Percentiles rank a stretch among this genome's conserved stretches.
Evolutionary conservation across 2,797 vertebrate genomes (phyloP).

Genomic region (Epinephelus coioides): DNA sequence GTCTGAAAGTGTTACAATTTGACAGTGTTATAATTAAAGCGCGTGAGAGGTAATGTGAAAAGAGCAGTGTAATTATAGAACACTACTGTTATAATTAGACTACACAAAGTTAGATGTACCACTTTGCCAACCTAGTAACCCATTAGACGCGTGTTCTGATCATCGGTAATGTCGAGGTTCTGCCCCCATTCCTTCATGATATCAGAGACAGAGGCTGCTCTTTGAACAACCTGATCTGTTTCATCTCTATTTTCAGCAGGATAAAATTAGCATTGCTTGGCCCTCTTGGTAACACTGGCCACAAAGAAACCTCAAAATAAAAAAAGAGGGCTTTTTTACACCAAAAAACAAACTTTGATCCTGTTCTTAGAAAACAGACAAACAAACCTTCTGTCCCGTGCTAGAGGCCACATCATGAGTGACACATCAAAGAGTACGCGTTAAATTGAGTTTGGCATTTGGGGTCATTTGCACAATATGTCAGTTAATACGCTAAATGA

Average conservation of each 20-base stretch:
- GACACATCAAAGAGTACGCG: constrained; percentile 7
- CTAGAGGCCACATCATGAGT: background rate
- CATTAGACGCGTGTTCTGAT: constrained; percentile 28
- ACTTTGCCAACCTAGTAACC: constrained; percentile 23
- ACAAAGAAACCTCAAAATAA: constrained; percentile 46
- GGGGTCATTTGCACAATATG: background rate
- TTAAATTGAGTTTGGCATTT: background rate
- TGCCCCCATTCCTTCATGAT: constrained; percentile 13
- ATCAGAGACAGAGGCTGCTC: constrained; percentile 27
- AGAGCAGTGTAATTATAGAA: constrained; percentile 12
- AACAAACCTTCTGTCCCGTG: background rate
- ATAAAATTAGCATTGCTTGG: constrained; percentile 57
- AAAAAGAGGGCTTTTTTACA: constrained; percentile 6
- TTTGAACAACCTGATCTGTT: background rate
- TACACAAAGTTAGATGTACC: constrained; percentile 17
- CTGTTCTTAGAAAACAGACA: constrained; percentile 24
- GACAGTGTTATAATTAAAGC: background rate
- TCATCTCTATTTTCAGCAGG: constrained; percentile 51
- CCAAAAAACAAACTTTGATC: constrained; percentile 38
- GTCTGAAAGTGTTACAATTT: background rate
- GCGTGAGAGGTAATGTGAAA: background rate
- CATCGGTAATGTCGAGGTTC: constrained; percentile 16
- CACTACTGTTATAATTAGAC: constrained; percentile 46
- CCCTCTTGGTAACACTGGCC: background rate
- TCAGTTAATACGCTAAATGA: background rate